Evolutionary conservation across 2,113 vertebrate species (phyloP), one percentile per base, ranked within the genome.

Genomic region (Tringa solitaria): DNA sequence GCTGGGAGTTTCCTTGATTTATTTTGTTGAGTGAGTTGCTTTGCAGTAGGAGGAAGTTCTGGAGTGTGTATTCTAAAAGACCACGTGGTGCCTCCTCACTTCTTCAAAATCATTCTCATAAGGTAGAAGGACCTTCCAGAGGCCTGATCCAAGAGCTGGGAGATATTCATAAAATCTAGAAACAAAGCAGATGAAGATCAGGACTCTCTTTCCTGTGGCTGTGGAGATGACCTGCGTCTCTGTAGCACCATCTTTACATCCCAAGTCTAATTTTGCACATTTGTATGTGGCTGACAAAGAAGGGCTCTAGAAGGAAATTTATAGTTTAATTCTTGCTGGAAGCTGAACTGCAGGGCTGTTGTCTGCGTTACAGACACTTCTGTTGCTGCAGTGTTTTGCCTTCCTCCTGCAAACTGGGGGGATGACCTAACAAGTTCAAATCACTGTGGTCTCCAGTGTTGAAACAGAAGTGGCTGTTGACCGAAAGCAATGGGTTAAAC

Each of bases 21-120:
- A 22, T n/a, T 86, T 80, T 90, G 74, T 45, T 32, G 33, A 93
- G 51, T 72, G 56, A 75, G 63, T 89, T 78, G 30, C 26, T 87
- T 67, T 92, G 69, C 43, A 84, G 48, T 23, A 75, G 64, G 80
- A 91, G 91, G 91, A 95, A 95, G 93, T 93, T 95, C 35, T 78
- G 51, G 41, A 39, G 26, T 19, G 9, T 67, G 6, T 35, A 5
- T 30, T 88, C 32, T 78, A 43, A 67, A 95, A 67, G 60, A 86
- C 10, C 15, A 9, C 3, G 4, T 45, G 35, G 4, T 86, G 56
- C 46, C 33, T 89, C 35, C 46, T 84, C 70, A 89, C 83, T 89
- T 74, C 89, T 92, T 92, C 51, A 95, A 70, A 92, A 43, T 56
- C 84, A 7, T 63, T 94, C 21, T 87, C 7, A 0, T 54, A 56